Evolutionary conservation across 2,888 invertebrate genomes (phyloP).

Genomic region (Acanthosepion pharaonis): DNA sequence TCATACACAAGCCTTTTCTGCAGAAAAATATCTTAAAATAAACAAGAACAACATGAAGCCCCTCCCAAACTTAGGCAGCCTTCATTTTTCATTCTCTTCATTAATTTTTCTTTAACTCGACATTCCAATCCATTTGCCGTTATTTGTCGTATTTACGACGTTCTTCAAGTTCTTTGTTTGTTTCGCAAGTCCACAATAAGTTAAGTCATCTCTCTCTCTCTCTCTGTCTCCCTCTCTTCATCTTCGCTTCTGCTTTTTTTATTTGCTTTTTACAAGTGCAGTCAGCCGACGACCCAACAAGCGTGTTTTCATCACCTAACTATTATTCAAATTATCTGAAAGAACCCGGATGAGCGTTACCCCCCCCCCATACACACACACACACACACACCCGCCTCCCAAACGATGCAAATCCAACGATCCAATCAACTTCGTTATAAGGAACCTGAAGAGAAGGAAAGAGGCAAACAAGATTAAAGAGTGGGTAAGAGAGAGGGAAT

Average conservation of each 20-base stretch:
- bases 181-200: background rate
- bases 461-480: background rate
- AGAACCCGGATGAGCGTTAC: background rate
- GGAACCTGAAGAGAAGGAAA: background rate
- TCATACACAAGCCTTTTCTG: background rate
- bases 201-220: background rate
- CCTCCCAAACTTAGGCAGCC: background rate
- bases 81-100: constrained; percentile 15
- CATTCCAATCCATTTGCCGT: background rate
- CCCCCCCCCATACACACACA: too few species aligned
- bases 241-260: background rate
- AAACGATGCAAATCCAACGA: background rate
- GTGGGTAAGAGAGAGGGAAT: background rate
- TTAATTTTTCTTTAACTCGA: background rate
- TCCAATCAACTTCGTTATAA: background rate
- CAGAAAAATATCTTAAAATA: background rate
- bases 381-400: background rate
- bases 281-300: background rate
- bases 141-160: background rate
- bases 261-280: background rate
- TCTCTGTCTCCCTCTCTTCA: background rate
- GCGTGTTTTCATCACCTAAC: background rate
- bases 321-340: background rate
- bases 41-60: background rate
- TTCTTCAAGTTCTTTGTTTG: background rate